Base-by-base conservation (phyloP, 2,113 vertebrate genomes). In the Raja brachyura region DNA sequence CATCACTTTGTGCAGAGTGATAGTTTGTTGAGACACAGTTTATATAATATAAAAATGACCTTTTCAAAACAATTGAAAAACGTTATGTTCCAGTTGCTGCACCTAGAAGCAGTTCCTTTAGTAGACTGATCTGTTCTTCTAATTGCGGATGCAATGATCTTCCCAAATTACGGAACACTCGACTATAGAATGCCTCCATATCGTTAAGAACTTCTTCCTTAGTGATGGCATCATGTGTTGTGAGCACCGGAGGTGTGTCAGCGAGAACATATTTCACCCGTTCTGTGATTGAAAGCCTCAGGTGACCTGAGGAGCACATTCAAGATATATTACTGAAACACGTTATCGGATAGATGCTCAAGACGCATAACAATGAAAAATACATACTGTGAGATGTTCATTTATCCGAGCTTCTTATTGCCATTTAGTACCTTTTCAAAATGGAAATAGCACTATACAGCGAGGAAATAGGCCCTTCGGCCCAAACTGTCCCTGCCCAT, bases 81-180 rank as follows among this genome's bases (percentile, higher is more conserved):
- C 11, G 31, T 20, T 92, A 92, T 73, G 66, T 92, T 92, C 33
- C 4, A 22, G 66, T 31, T 33, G 93, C 3, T 22, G 94, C 94
- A 74, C 90, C 54, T 0, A 95, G 85, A 83, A 98, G 94, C 94
- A 97, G 90, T 68, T 96, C 95, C 74, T 94, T 95, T n/a, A 98
- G 94, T 94, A 97, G 94, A 11, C 93, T 94, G 90, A 98, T 94
- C 11, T 97, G 98, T 93, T 98, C 96, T 11, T 94, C 95, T 59
- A 98, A 95, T 68, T 97, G 96, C 0, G 93, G 93, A 9, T 97
- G 97, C 2, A 98, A 94, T 2, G 96, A 95, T 70, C 96, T 93
- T 48, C 95, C 97, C 1, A 98, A 93, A 93, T 96, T 95, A 28
- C 95, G 88, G 93, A 94, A 74, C 56, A 96, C 96, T 93, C 96